Evolutionary conservation across 2,113 vertebrate species (phyloP), one percentile per base, ranked within the genome.

Genomic region (Agapornis roseicollis): DNA sequence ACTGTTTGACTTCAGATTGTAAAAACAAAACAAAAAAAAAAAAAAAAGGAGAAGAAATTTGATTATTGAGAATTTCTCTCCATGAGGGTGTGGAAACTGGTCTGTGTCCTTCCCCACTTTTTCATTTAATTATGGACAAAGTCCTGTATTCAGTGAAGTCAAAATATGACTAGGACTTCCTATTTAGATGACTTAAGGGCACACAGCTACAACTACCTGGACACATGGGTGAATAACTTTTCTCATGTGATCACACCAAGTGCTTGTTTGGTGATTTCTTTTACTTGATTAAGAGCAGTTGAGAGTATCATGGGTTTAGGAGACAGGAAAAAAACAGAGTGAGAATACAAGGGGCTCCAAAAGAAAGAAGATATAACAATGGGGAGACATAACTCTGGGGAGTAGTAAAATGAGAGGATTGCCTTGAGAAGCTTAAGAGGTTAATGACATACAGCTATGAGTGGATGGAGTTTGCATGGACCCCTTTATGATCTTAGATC

Each of bases 121-220:
- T 93, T 81, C 29, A 52, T 83, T 70, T 84, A 77, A 72, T 92
- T 88, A 49, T 17, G 37, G 47, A 80, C 35, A 64, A 88, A 80
- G 17, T 74, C 16, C 18, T 86, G 13, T 77, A 78, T 83, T 86
- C 63, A 85, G 13, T 65, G 61, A 85, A 85, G 52, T 68, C 3
- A 20, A 78, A 94, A 94, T 83, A 61, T 58, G 78, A 64, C 24
- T 60, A 84, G 35, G 42, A 79, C 39, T 47, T 88, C 86, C 27
- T 93, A 65, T 95, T 91, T 93, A 42, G 69, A 55, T 86, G 61
- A 80, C 88, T 94, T 74, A 55, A 71, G 85, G 69, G 74, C 72
- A 86, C 52, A 52, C 24, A 71, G 60, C 79, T 96, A 79, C 76
- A 47, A 64, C 90, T 94, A 90, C 82, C 66, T 68, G 78, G 55